phyloP scores from a whole-genome alignment of 1,140 invertebrate genomes.

The Ganaspis sp. region DNA sequence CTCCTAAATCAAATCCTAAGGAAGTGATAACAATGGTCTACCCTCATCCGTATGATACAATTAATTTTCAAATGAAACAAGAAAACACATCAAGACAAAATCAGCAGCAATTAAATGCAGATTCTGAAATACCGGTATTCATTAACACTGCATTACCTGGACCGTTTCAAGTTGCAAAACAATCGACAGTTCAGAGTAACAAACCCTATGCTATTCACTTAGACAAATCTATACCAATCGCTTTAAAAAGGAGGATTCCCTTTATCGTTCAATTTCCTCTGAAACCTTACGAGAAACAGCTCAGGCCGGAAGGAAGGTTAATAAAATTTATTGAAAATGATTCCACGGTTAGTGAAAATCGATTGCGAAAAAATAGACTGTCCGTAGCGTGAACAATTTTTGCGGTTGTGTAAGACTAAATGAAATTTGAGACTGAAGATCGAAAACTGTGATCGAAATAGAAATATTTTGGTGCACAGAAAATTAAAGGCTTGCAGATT shows the following conservation, averaged over 20 bases:
- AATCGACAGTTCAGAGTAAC: neutral
- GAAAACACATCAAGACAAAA: neutral
- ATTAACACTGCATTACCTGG: neutral
- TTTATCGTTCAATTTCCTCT: conserved; percentile 1
- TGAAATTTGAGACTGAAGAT: too few relatives aligned
- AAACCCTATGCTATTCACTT: neutral
- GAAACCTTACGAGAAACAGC: neutral
- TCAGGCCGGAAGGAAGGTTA: neutral
- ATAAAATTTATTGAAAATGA: neutral
- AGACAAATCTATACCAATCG: conserved; percentile 1
- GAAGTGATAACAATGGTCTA: neutral
- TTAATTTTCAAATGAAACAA: neutral
- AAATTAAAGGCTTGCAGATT: too few relatives aligned
- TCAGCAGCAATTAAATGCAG: neutral
- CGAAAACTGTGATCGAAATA: too few relatives aligned
- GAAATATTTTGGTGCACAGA: too few relatives aligned
- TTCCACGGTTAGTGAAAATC: neutral
- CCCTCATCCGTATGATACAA: neutral
- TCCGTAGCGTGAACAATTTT: neutral
- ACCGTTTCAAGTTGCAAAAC: neutral
- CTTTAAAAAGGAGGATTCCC: neutral
- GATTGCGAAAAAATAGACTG: neutral
- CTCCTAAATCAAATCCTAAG: neutral
- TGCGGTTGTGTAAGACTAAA: too few relatives aligned
- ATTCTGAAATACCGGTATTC: neutral